phyloP scores from a whole-genome alignment of 2,113 vertebrate genomes.

The Erythrocercus mccallii region DNA sequence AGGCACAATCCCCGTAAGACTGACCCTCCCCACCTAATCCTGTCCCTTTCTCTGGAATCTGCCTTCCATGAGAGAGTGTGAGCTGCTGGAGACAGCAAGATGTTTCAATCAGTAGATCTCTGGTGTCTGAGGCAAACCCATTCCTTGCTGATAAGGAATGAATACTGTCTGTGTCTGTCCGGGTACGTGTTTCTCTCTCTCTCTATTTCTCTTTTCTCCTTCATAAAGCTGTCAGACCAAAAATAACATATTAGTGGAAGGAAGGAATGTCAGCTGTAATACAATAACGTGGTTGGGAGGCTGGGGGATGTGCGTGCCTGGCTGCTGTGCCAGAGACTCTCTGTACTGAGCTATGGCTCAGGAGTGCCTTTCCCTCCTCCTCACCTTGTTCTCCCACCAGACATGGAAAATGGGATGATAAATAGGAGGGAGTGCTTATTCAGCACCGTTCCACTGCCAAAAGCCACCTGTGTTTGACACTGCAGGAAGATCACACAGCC shows the following conservation, averaged over 20 bases:
- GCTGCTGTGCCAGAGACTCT: not conserved
- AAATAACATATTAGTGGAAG: conserved; percentile 57
- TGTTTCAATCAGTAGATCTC: conserved; percentile 38
- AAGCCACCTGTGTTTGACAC: not conserved
- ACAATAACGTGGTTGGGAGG: not conserved
- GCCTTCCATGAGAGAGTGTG: not conserved
- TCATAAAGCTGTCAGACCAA: conserved; percentile 54
- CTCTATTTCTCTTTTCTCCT: conserved; percentile 55
- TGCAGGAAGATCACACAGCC: not conserved
- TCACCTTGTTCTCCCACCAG: not conserved
- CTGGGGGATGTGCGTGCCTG: conserved; percentile 3
- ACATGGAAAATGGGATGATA: not conserved
- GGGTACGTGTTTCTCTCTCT: not conserved
- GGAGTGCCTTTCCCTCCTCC: not conserved
- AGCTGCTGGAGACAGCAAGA: not conserved
- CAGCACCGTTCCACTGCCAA: not conserved
- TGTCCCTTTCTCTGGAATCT: not conserved
- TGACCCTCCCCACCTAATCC: not conserved
- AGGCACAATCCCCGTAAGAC: not conserved
- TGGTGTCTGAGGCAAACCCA: not conserved
- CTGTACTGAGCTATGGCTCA: not conserved
- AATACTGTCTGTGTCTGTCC: conserved; percentile 18
- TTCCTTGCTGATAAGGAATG: conserved; percentile 31
- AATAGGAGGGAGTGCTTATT: not conserved
- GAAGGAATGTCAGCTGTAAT: conserved; percentile 37